phyloP scores from a whole-genome alignment of 2,797 vertebrate species.

The Arrhamphus sclerolepis region DNA sequence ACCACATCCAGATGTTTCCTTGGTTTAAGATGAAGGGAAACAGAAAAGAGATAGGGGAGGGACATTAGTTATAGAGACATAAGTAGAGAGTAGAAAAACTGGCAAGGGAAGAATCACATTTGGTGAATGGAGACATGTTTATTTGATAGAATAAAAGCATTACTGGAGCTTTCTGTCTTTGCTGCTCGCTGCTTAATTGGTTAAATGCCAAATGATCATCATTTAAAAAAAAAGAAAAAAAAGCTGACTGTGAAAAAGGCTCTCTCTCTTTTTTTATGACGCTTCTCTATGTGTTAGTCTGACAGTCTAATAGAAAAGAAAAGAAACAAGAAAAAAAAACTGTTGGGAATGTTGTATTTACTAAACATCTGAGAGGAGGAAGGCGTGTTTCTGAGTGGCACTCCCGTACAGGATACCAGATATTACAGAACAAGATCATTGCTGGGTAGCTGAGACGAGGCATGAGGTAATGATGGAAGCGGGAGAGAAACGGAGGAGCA shows the following conservation, averaged over 20 bases:
- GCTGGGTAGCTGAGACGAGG: constrained; percentile 39
- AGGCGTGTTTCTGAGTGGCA: background rate
- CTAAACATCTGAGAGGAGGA: background rate
- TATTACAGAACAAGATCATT: constrained; percentile 34
- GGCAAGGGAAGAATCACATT: constrained; percentile 6
- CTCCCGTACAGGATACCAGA: constrained; percentile 18
- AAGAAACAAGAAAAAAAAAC: background rate
- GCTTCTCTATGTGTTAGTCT: background rate
- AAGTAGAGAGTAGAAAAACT: constrained; percentile 9
- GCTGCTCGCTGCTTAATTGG: background rate
- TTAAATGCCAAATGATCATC: background rate
- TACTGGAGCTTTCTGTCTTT: background rate
- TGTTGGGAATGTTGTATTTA: constrained; percentile 8
- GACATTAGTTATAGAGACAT: constrained; percentile 21
- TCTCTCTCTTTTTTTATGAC: background rate
- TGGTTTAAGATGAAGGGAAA: constrained; percentile 30
- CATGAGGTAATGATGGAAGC: constrained; percentile 59
- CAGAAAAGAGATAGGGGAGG: constrained; percentile 14
- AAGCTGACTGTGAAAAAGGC: constrained; percentile 3
- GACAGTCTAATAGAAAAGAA: background rate
- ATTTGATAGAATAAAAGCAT: background rate
- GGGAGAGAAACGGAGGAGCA: constrained; percentile 53
- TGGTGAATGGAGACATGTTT: constrained; percentile 14
- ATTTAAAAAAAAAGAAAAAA: background rate
- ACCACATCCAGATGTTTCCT: constrained; percentile 65